Percentiles rank a stretch among this genome's conserved stretches.
These are phyloP conservation scores for Teleopsis dalmanni DNA, from an alignment of 1,140 invertebrate species.

Conservation along the genomic window DNA sequence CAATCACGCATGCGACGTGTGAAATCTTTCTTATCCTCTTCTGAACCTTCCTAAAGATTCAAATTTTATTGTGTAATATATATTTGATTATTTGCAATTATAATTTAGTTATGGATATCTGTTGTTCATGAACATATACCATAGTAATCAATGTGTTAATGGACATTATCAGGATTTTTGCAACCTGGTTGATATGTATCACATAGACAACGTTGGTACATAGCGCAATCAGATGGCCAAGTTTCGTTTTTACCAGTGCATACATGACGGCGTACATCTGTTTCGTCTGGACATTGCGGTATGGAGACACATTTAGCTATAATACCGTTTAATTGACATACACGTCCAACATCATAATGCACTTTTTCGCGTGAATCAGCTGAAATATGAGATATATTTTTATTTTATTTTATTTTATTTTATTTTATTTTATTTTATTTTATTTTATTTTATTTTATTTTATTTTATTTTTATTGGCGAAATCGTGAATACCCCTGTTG, in stretches of 20 bases:
- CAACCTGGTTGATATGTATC: conserved; percentile 68
- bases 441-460: no score
- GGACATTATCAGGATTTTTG: conserved; percentile 63
- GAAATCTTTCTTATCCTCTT: conserved; percentile 83
- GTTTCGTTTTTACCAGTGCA: conserved; percentile 93
- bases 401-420: no score
- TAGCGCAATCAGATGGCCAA: conserved; percentile 84
- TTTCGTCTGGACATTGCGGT: conserved; percentile 69
- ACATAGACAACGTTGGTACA: conserved; percentile 85
- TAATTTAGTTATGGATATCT: no score
- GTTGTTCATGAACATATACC: conserved; percentile 72
- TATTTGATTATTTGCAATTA: conserved; percentile 45
- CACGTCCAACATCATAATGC: conserved; percentile 80
- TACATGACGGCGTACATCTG: conserved; percentile 69
- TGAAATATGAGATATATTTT: no score
- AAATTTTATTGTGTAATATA: neutral
- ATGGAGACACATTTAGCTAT: conserved; percentile 81
- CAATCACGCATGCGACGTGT: conserved; percentile 91
- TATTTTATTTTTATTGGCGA: no score
- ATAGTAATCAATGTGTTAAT: conserved; percentile 91
- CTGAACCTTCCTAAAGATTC: conserved; percentile 56
- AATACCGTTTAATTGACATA: conserved; percentile 70
- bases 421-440: no score
- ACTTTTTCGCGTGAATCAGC: conserved; percentile 75
- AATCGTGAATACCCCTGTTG: no score